Percentiles rank a stretch among this genome's conserved stretches.
phyloP scores from a whole-genome alignment of 2,888 invertebrate species.

The Macaria liturata region DNA sequence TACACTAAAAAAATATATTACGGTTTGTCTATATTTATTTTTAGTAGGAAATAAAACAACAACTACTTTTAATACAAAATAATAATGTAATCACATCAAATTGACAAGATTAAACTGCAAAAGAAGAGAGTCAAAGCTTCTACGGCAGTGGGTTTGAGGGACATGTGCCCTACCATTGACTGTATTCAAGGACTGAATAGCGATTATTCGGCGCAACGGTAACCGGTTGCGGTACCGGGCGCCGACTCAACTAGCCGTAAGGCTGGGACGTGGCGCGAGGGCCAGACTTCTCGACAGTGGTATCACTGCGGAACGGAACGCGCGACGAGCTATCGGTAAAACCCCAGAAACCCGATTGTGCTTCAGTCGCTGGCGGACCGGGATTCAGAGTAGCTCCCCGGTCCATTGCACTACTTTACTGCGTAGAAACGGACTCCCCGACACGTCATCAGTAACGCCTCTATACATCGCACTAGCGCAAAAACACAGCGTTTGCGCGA shows the following conservation, averaged over 20 bases:
- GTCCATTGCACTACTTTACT: constrained; percentile 53
- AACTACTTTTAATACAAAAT: too few species aligned
- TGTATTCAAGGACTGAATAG: constrained; percentile 36
- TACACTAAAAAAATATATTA: too few species aligned
- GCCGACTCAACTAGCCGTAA: constrained; percentile 14
- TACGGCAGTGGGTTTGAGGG: constrained; percentile 58
- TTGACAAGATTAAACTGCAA: constrained; percentile 5
- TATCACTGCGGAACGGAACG: constrained; percentile 10
- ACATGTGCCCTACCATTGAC: constrained; percentile 26
- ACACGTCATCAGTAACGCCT: accelerated
- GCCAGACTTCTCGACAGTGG: constrained; percentile 8
- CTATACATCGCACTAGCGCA: constrained; percentile 18
- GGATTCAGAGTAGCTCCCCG: constrained; percentile 51
- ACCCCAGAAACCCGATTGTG: constrained; percentile 31
- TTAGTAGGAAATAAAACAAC: too few species aligned
- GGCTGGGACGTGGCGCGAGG: constrained; percentile 10
- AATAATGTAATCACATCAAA: not conserved
- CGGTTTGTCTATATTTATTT: too few species aligned
- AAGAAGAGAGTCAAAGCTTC: constrained; percentile 56
- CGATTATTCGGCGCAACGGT: constrained; percentile 24
- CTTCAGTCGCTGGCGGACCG: constrained; percentile 31
- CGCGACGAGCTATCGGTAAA: constrained; percentile 26
- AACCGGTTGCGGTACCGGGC: constrained; percentile 19
- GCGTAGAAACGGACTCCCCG: constrained; percentile 67
- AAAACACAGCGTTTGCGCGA: constrained; percentile 45